These are phyloP conservation scores for Echinops telfairi DNA, from an alignment of 2,113 vertebrate species.

Conservation along the genomic window DNA sequence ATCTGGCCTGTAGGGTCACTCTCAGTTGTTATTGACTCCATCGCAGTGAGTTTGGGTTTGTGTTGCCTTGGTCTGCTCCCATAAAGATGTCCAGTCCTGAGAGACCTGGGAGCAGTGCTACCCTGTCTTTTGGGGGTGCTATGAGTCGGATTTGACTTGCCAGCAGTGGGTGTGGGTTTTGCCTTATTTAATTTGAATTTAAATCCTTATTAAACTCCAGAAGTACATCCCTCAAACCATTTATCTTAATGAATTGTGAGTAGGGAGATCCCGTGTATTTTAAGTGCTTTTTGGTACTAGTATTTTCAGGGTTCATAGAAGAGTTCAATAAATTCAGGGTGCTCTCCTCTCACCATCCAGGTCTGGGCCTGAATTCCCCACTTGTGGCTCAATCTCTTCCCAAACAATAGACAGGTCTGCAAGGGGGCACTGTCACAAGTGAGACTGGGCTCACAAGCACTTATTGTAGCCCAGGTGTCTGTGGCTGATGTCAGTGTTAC, in stretches of 20 bases:
- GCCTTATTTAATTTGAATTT: conserved; percentile 83
- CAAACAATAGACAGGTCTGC: no score
- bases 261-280: background rate
- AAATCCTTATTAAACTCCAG: conserved; percentile 63
- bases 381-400: no score
- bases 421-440: no score
- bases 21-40: no score
- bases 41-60: no score
- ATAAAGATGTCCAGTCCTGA: no score
- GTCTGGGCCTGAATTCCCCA: no score
- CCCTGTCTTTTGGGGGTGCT: no score
- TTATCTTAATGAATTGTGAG: conserved; percentile 25
- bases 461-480: background rate
- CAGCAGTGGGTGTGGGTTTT: conserved; percentile 49
- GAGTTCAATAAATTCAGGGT: background rate
- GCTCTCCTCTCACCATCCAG: background rate
- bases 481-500: background rate
- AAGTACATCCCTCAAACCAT: background rate
- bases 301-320: background rate
- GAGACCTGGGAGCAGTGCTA: no score
- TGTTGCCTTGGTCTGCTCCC: no score
- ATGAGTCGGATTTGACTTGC: no score
- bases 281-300: background rate
- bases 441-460: background rate
- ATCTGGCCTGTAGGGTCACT: no score